Percentiles rank a stretch among this genome's conserved stretches.
Evolutionary conservation across 2,888 invertebrate genomes (phyloP).

Genomic region (Eilema griseolum): DNA sequence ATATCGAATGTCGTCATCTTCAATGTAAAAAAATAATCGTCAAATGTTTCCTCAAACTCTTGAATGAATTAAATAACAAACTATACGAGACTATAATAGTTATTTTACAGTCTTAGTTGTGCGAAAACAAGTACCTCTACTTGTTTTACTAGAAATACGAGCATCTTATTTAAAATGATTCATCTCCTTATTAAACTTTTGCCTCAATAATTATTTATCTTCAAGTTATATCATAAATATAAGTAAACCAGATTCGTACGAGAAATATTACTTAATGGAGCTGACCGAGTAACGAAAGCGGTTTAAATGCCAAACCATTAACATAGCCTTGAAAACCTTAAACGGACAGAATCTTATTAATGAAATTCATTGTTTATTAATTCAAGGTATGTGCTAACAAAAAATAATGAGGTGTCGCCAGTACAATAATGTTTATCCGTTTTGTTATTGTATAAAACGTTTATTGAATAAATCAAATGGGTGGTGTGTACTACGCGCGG

Average conservation of each 20-base stretch:
- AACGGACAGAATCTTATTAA: constrained; percentile 23
- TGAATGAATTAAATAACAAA: background rate
- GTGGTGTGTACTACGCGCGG: constrained; percentile 24
- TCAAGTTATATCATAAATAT: constrained; percentile 42
- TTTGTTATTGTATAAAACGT: constrained; percentile 7
- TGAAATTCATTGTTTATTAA: constrained; percentile 29
- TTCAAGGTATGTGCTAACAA: constrained; percentile 16
- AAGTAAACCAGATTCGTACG: constrained; percentile 31
- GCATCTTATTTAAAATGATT: constrained; percentile 5
- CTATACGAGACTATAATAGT: background rate
- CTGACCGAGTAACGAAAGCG: constrained; percentile 51
- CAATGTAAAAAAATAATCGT: constrained; percentile 23
- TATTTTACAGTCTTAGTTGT: background rate
- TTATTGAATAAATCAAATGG: constrained; percentile 23
- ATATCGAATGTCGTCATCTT: constrained; percentile 38
- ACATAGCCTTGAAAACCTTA: constrained; percentile 43
- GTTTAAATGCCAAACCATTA: constrained; percentile 42
- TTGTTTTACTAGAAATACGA: background rate
- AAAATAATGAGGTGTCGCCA: background rate
- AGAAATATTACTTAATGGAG: constrained; percentile 47
- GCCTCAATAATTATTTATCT: constrained; percentile 24
- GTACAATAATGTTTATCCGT: constrained; percentile 1
- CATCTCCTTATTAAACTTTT: background rate
- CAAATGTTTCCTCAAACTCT: constrained; percentile 24
- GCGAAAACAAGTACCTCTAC: background rate